Evolutionary conservation across 1,140 invertebrate genomes (phyloP).

Genomic region (Telenomus remus): DNA sequence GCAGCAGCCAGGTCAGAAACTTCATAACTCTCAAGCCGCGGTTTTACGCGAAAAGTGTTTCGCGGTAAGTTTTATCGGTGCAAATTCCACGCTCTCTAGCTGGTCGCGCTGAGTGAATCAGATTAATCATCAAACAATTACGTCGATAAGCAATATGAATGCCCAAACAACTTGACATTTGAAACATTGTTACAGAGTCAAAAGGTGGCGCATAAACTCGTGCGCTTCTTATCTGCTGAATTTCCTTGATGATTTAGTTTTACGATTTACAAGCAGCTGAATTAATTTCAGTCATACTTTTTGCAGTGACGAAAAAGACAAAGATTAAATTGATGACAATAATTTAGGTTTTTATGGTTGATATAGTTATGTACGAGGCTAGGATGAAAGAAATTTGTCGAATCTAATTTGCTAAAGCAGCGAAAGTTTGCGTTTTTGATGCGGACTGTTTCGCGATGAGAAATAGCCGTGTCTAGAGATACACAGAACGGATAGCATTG

Average conservation of each 20-base stretch:
- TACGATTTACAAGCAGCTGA: conserved; percentile 18
- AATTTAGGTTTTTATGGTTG: no score
- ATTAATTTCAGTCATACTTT: no score
- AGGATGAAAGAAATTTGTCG: conserved; percentile 17
- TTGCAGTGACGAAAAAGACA: no score
- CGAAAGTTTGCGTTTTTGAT: conserved; percentile 39
- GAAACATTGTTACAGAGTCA: neutral
- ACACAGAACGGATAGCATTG: conserved; percentile 49
- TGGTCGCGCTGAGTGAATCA: neutral
- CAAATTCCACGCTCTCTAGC: neutral
- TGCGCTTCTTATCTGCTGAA: conserved; percentile 11
- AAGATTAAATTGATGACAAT: no score
- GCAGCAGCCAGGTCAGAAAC: conserved; percentile 18
- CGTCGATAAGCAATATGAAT: conserved; percentile 7
- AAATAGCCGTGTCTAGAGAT: conserved; percentile 43
- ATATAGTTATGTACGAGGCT: no score
- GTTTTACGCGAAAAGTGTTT: conserved; percentile 19
- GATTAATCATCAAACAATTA: conserved; percentile 14
- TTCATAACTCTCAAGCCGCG: conserved; percentile 20
- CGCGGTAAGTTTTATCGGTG: neutral
- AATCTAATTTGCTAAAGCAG: conserved; percentile 44
- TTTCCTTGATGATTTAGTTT: conserved; percentile 19
- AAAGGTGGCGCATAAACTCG: conserved; percentile 5
- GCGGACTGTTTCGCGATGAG: conserved; percentile 37
- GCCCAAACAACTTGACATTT: conserved; percentile 23